Percentiles rank a stretch among this genome's conserved stretches.
Evolutionary conservation across 1,140 invertebrate genomes (phyloP).

Genomic region (Arion vulgaris): DNA sequence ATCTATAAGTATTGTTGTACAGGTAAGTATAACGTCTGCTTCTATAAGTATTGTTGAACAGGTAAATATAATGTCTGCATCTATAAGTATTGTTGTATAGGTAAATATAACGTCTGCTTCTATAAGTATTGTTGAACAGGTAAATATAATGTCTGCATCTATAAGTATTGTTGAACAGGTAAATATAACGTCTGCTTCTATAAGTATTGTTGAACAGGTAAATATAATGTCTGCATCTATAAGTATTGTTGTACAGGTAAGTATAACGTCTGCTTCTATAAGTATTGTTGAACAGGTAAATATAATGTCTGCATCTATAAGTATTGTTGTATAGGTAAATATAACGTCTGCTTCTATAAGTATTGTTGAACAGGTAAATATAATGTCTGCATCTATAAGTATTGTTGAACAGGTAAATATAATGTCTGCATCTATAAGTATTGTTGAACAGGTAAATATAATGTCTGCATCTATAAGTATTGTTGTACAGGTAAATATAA

Average conservation of each 20-base stretch:
- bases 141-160: conserved; percentile 74
- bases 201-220: conserved; percentile 63
- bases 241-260: conserved; percentile 62
- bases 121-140: conserved; percentile 62
- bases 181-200: conserved; percentile 57
- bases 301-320: conserved; percentile 72
- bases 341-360: conserved; percentile 56
- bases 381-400: conserved; percentile 71
- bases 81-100: conserved; percentile 62
- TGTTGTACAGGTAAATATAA: conserved; percentile 65
- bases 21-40: too few relatives aligned
- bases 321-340: conserved; percentile 64
- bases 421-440: conserved; percentile 70
- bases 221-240: conserved; percentile 73
- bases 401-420: conserved; percentile 66
- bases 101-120: too few relatives aligned
- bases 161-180: conserved; percentile 63
- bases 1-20: conserved; percentile 60
- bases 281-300: conserved; percentile 63
- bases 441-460: conserved; percentile 67
- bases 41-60: conserved; percentile 63
- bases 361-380: conserved; percentile 65
- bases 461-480: conserved; percentile 71
- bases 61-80: conserved; percentile 74
- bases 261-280: conserved; percentile 58